Conservation (phyloP, 2,797 vertebrate species). For the Acipenser transmontanus region DNA sequence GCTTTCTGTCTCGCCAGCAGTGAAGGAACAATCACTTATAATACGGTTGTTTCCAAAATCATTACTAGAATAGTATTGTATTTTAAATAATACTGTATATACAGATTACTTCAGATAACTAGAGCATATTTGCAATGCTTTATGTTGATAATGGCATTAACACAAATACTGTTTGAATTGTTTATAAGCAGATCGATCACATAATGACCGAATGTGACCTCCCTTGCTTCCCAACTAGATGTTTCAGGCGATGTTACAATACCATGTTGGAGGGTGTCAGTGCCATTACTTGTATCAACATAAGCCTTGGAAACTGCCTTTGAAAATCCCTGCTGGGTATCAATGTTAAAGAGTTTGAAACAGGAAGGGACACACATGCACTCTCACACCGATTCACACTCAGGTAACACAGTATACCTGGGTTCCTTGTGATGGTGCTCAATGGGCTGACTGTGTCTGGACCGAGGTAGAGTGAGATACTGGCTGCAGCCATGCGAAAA, state of each 20-base stretch:
- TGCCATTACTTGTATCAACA: conserved; percentile 31
- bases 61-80: too few relatives aligned
- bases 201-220: not conserved
- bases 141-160: conserved; percentile 27
- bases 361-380: conserved; percentile 44
- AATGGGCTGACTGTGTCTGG: conserved; percentile 79
- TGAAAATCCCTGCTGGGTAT: conserved; percentile 1
- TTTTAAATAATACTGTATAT: conserved; percentile 27
- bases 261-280: conserved; percentile 19
- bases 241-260: not conserved
- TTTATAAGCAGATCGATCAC: not conserved
- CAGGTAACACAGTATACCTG: conserved; percentile 78
- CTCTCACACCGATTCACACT: conserved; percentile 45
- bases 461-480: conserved; percentile 96
- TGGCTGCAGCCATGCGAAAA: conserved; percentile 79
- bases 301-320: conserved; percentile 10
- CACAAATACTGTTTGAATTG: not conserved
- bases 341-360: not conserved
- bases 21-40: too few relatives aligned
- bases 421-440: conserved; percentile 77
- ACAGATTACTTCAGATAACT: conserved; percentile 17
- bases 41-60: too few relatives aligned
- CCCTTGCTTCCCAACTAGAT: not conserved
- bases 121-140: conserved; percentile 14
- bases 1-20: too few relatives aligned